These are phyloP conservation scores for Mionectes macconnelli DNA, from an alignment of 2,113 vertebrate genomes.

Conservation along the genomic window DNA sequence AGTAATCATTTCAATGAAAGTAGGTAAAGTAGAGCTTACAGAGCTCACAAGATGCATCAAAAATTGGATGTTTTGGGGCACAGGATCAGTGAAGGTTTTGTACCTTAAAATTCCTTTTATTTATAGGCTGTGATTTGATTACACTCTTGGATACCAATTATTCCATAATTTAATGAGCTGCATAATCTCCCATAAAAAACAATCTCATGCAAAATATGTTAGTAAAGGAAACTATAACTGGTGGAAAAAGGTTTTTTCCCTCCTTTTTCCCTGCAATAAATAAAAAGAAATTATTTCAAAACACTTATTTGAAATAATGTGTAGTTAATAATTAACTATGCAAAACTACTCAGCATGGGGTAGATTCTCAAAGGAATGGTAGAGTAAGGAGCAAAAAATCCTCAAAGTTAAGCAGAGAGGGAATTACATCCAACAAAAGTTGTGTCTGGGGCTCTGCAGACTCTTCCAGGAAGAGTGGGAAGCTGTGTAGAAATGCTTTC, in stretches of 20 bases:
- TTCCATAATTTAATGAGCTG: constrained; percentile 8
- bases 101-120: constrained; percentile 17
- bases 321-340: constrained; percentile 12
- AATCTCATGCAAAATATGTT: constrained; percentile 9
- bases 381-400: not conserved
- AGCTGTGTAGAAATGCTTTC: not conserved
- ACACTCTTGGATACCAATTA: constrained; percentile 18
- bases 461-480: not conserved
- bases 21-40: not conserved
- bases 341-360: not conserved
- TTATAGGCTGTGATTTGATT: constrained; percentile 33
- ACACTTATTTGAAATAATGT: not conserved
- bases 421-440: not conserved
- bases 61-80: not conserved
- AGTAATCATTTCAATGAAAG: not conserved
- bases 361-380: not conserved
- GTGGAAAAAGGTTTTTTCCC: fast-evolving
- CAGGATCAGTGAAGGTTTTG: not conserved
- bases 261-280: not conserved
- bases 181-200: constrained; percentile 38
- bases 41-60: not conserved
- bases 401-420: not conserved
- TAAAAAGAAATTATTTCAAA: constrained; percentile 22
- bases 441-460: not conserved
- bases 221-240: constrained; percentile 15